Evolutionary conservation across 1,140 invertebrate genomes (phyloP).

Genomic region (Neodiprion pinetum): DNA sequence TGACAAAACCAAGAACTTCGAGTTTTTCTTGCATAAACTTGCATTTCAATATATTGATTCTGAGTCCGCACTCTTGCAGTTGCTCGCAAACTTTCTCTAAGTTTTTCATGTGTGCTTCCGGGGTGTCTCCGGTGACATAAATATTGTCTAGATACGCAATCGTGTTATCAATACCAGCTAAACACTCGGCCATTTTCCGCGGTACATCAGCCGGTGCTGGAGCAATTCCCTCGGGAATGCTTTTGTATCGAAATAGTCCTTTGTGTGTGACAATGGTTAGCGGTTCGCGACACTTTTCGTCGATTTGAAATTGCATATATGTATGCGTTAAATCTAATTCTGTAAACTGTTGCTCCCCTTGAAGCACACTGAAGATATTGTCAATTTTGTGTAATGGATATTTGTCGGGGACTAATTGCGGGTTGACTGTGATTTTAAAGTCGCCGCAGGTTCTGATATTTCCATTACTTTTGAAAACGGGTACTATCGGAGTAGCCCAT

Average conservation of each 20-base stretch:
- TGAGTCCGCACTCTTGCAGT: conserved; percentile 17
- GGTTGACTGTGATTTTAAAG: conserved; percentile 10
- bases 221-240: conserved; percentile 58
- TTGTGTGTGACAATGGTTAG: conserved; percentile 46
- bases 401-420: not conserved
- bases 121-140: conserved; percentile 35
- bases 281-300: conserved; percentile 35
- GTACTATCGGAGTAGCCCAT: conserved; percentile 56
- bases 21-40: conserved; percentile 1
- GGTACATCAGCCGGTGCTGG: conserved; percentile 28
- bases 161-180: conserved; percentile 39
- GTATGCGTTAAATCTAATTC: conserved; percentile 12
- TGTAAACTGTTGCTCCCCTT: not conserved
- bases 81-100: conserved; percentile 13
- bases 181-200: conserved; percentile 39
- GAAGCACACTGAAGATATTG: conserved; percentile 3
- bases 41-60: not conserved
- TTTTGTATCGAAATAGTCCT: conserved; percentile 56
- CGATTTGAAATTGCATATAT: conserved; percentile 8
- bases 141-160: conserved; percentile 48
- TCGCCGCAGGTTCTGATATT: conserved; percentile 5
- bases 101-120: conserved; percentile 29
- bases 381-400: conserved; percentile 10
- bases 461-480: conserved; percentile 31
- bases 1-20: conserved; percentile 5